These are phyloP conservation scores for Salminus brasiliensis DNA, from an alignment of 2,113 vertebrate genomes.

Conservation along the genomic window DNA sequence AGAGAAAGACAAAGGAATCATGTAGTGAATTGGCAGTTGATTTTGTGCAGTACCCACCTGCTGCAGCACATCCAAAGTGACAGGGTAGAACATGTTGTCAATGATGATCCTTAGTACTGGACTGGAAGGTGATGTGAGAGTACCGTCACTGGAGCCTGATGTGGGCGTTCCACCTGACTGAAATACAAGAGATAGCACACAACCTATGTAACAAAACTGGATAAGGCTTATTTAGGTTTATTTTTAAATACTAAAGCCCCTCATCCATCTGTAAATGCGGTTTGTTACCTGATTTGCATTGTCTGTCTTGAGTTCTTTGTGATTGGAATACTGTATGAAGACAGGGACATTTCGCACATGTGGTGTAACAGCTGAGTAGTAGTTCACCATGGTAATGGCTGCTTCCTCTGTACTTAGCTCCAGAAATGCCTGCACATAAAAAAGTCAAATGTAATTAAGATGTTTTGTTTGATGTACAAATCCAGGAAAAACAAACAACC, in stretches of 20 bases:
- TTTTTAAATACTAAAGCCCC: not conserved
- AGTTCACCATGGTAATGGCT: slow-evolving; percentile 96
- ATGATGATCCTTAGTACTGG: slow-evolving; percentile 97
- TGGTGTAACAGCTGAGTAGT: slow-evolving; percentile 91
- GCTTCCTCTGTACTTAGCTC: slow-evolving; percentile 96
- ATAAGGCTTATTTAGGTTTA: not conserved
- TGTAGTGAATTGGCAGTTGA: no score
- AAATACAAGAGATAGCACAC: slow-evolving; percentile 76
- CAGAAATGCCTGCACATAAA: slow-evolving; percentile 85
- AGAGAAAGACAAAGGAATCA: no score
- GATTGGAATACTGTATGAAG: slow-evolving; percentile 97
- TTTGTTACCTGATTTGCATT: slow-evolving; percentile 86
- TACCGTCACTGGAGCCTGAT: slow-evolving; percentile 86
- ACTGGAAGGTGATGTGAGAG: slow-evolving; percentile 88
- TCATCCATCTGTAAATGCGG: not conserved
- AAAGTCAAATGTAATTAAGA: slow-evolving; percentile 50
- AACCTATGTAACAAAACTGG: not conserved
- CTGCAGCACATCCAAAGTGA: slow-evolving; percentile 96
- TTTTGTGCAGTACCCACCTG: slow-evolving; percentile 78
- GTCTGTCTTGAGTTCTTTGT: slow-evolving; percentile 97
- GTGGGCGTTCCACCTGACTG: slow-evolving; percentile 87
- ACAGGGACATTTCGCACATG: slow-evolving; percentile 93
- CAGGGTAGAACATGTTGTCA: slow-evolving; percentile 99
- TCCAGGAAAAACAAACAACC: not conserved
- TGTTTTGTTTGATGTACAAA: not conserved